Evolutionary conservation across 2,797 vertebrate species (phyloP).

Genomic region (Argya squamiceps): DNA sequence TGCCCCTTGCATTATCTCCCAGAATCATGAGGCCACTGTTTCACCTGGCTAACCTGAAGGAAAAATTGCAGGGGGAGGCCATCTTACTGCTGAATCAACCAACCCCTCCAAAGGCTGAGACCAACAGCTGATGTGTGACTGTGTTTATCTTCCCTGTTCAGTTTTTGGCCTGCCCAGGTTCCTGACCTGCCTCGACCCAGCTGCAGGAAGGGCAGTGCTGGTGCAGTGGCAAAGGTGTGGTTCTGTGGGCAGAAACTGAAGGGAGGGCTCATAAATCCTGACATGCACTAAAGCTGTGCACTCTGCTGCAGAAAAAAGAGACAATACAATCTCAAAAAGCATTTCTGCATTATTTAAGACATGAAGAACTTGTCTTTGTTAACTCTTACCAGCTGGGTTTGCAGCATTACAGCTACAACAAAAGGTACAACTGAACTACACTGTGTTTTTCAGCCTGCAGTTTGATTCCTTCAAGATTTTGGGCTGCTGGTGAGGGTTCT

Average conservation of each 20-base stretch:
- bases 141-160: background rate
- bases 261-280: background rate
- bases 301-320: background rate
- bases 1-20: background rate
- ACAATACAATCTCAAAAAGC: background rate
- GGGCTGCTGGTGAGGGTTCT: background rate
- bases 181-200: background rate
- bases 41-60: background rate
- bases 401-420: background rate
- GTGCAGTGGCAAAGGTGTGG: background rate
- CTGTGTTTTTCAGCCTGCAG: background rate
- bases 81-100: background rate
- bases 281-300: accelerated
- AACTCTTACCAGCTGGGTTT: background rate
- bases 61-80: accelerated
- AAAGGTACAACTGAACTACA: background rate
- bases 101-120: background rate
- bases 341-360: background rate
- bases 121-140: background rate
- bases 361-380: background rate
- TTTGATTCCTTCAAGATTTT: background rate
- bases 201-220: background rate
- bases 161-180: background rate
- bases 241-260: background rate
- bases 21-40: background rate